Percentiles rank a stretch among this genome's conserved stretches.
Evolutionary conservation across 2,797 vertebrate species (phyloP).

Genomic region (Odontamblyopus rebecca): DNA sequence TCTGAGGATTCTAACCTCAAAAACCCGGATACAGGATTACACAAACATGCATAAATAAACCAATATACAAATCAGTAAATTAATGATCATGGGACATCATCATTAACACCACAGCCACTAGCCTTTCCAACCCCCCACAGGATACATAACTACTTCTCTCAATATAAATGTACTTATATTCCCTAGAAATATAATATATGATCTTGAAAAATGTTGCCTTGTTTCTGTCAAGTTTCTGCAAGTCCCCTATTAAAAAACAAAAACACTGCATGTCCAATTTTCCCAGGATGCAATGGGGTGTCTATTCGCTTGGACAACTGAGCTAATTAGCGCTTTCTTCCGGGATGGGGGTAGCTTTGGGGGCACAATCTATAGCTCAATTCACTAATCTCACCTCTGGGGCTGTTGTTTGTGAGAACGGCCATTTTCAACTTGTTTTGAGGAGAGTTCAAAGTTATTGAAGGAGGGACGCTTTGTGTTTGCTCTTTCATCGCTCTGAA

Average conservation of each 20-base stretch:
- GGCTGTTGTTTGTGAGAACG: slow-evolving; percentile 75
- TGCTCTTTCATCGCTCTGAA: slow-evolving; percentile 62
- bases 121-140: not conserved
- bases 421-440: slow-evolving; percentile 69
- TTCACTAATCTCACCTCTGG: slow-evolving; percentile 69
- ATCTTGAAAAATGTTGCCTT: not conserved
- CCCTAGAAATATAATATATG: too few species aligned
- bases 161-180: too few species aligned
- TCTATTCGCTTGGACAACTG: slow-evolving; percentile 54
- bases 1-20: too few species aligned
- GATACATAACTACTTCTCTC: too few species aligned
- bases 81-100: too few species aligned
- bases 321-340: slow-evolving; percentile 76
- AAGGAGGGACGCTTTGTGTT: slow-evolving; percentile 71
- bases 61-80: too few species aligned
- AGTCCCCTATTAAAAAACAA: slow-evolving; percentile 20
- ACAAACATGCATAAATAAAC: too few species aligned
- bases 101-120: too few species aligned
- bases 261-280: slow-evolving; percentile 37
- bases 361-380: slow-evolving; percentile 52
- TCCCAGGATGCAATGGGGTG: slow-evolving; percentile 38
- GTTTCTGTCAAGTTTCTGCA: not conserved
- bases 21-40: too few species aligned
- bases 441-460: slow-evolving; percentile 76
- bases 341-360: slow-evolving; percentile 22